Base-by-base conservation (phyloP, 2,888 invertebrate species). In the Seladonia tumulorum region DNA sequence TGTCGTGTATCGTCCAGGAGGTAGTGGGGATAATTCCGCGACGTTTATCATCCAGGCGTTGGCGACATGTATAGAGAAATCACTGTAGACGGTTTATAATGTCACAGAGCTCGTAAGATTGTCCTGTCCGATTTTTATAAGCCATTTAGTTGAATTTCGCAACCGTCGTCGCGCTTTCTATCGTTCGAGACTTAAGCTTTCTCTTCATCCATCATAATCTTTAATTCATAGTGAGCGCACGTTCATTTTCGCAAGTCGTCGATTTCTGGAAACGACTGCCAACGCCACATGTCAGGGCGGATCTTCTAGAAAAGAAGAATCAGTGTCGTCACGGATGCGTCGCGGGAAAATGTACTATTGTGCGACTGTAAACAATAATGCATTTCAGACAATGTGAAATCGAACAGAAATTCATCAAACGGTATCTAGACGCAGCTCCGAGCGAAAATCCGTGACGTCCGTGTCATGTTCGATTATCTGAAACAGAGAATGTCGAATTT, bases 51-150 rank as follows among this genome's bases (percentile, higher is more conserved):
- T 35, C 35, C 35, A 35, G 35, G 35, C 35, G 4, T 35, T 35
- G 35, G 4, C 35, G 35, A 35, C 35, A 35, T 49, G 18, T 49
- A 7, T 2, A 49, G 49, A 47, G 35, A 35, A 35, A 35, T 35
- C 35, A 35, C 14, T 16, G 4, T 72, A 45, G 63, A 22, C 25
- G 53, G 22, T 25, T 39, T 74, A 22, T 12, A 68, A n/a, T 75
- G 12, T 14, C 35, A 72, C 14, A 22, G 29, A 72, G 81, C 76
- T 81, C 76, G 81, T 76, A 66, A 83, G 76, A 81, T 72, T 80
- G 80, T 53, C 72, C 53, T 57, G 49, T 75, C 35, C 25, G 29
- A 60, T 73, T 10, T 47, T 5, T 39, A 47, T 18, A 29, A 73
- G 16, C 7, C 16, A 22, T 72, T 81, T 81, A 72, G 25, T 14